phyloP scores from a whole-genome alignment of 1,140 invertebrate species.

The Drosophila ficusphila region DNA sequence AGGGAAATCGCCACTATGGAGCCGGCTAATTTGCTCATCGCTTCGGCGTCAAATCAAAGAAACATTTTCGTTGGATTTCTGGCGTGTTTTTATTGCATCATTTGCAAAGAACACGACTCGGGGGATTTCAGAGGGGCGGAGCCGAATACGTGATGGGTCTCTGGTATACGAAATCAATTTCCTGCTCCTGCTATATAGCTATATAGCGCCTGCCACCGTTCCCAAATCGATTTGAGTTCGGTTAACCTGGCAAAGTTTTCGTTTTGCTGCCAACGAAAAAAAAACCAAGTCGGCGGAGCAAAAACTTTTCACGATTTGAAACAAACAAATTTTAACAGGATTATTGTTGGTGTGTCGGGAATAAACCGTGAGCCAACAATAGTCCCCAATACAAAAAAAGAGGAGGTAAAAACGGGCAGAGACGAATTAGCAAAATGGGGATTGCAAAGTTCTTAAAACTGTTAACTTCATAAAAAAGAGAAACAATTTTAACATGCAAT shows the following conservation, averaged over 20 bases:
- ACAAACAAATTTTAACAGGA: slow-evolving; percentile 81
- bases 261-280: slow-evolving; percentile 42
- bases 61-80: slow-evolving; percentile 63
- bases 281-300: slow-evolving; percentile 10
- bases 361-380: slow-evolving; percentile 49
- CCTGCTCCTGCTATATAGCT: slow-evolving; percentile 19
- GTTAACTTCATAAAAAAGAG: no score
- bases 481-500: no score
- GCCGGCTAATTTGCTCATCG: slow-evolving; percentile 71
- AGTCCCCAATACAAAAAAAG: slow-evolving; percentile 20
- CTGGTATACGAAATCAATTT: slow-evolving; percentile 77
- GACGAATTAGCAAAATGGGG: neutral
- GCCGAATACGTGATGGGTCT: slow-evolving; percentile 27
- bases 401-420: neutral
- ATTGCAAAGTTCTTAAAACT: neutral
- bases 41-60: slow-evolving; percentile 69
- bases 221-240: slow-evolving; percentile 79
- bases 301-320: slow-evolving; percentile 70
- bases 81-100: slow-evolving; percentile 70
- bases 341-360: slow-evolving; percentile 63
- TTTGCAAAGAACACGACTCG: slow-evolving; percentile 29
- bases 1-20: slow-evolving; percentile 52
- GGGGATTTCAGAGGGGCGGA: neutral
- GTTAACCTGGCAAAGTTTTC: slow-evolving; percentile 73
- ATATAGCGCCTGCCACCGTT: slow-evolving; percentile 26